Evolutionary conservation across 2,797 vertebrate species (phyloP), one percentile per base, ranked within the genome.

Genomic region (Neomorphus geoffroyi): DNA sequence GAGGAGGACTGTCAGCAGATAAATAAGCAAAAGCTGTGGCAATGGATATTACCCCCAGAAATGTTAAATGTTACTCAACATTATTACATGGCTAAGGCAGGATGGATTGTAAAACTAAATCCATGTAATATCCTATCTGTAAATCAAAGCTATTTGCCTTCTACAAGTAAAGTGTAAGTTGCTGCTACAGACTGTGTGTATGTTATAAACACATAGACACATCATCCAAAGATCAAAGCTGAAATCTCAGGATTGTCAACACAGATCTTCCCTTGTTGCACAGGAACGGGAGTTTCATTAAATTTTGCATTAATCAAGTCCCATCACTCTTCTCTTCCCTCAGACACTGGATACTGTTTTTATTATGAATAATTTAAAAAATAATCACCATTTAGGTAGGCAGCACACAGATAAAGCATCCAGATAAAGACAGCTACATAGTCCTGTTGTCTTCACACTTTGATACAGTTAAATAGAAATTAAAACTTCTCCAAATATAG

Each of bases 321-420:
- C 46, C 3, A 7, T 11, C 12, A 32, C 28, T 22, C 37, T 61
- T 84, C 39, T 60, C 66, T 28, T 77, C 80, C 74, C n/a, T 53
- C 54, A 81, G 80, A 72, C 30, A 69, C 30, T 37, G 26, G 27
- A 79, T 56, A 72, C 24, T 10, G 13, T 3, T 73, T 81, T 69
- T 70, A 72, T 28, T 28, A 77, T 16, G 43, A 86, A 79, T 70
- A 86, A 89, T 66, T 37, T 26, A 90, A 93, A 48, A 48, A 46
- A n/a, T n/a, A 90, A 70, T 9, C 43, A 75, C 26, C 22, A 45
- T 84, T 90, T 86, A 57, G 39, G 32, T 83, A 81, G 73, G 11
- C 35, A 51, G 32, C 32, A 80, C 14, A 39, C 15, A 80, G 26
- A 66, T 37, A 50, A 66, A 91, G 11, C 24, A 71, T 12, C 8